Evolutionary conservation across 2,113 vertebrate genomes (phyloP).

Genomic region (Pitta sordida): DNA sequence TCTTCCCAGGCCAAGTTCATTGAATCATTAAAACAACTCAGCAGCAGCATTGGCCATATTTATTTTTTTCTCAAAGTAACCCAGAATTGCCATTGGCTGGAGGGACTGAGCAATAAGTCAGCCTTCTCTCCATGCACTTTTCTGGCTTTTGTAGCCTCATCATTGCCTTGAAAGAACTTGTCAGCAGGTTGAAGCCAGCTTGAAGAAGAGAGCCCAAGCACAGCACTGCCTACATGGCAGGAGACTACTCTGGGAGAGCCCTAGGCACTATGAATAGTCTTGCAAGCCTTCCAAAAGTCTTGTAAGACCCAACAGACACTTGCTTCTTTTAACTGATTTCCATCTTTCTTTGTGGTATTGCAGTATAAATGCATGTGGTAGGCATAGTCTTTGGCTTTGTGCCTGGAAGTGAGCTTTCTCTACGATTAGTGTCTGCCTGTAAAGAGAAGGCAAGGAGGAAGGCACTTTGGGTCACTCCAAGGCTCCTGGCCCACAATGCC

Average conservation of each 20-base stretch:
- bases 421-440: not conserved
- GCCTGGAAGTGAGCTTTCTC: constrained; percentile 38
- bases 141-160: constrained; percentile 18
- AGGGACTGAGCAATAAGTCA: not conserved
- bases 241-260: constrained; percentile 48
- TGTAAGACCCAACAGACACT: constrained; percentile 61
- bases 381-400: constrained; percentile 33
- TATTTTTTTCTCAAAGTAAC: not conserved
- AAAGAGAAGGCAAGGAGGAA: not conserved
- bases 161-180: constrained; percentile 30
- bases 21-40: not conserved
- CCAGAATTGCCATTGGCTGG: not conserved
- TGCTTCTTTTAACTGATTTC: constrained; percentile 54
- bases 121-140: not conserved
- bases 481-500: not conserved
- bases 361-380: constrained; percentile 49
- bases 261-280: constrained; percentile 1
- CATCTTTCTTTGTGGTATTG: constrained; percentile 53
- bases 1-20: not conserved
- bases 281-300: constrained; percentile 44
- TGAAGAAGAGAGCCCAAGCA: not conserved
- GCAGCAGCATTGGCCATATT: not conserved
- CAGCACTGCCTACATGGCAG: not conserved
- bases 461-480: not conserved
- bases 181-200: constrained; percentile 11